Base-by-base conservation (phyloP, 2,113 vertebrate species). In the Tinamus guttatus region DNA sequence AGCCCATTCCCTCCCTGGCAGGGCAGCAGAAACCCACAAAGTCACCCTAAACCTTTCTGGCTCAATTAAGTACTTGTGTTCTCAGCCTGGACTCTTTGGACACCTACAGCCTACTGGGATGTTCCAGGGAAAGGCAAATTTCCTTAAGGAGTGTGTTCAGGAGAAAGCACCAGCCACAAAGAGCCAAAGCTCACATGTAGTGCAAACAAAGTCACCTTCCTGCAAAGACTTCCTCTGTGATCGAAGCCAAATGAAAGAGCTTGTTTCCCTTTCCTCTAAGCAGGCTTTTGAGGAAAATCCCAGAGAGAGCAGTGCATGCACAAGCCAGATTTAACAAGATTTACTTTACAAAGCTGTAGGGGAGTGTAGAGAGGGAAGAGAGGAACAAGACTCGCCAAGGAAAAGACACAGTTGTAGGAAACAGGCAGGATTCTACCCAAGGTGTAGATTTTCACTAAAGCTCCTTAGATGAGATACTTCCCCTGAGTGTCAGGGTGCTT, bases 171-270 rank as follows among this genome's bases (percentile, higher is more conserved):
- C 52, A 59, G 59, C 68, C 43, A 59, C n/a, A 51, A 8, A 32
- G 52, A 62, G 58, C 47, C 41, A 56, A 8, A 22, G 2, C 0
- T 41, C 8, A 12, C 3, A 1, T 4, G 4, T 13, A 40, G 30
- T 62, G 94, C 95, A 76, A 94, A 89, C 67, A 74, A 68, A 71
- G 83, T 58, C 83, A 41, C 96, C 64, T 65, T 16, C n/a, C 81
- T 27, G 40, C 41, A 18, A 34, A 32, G 38, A 2, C 16, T 71
- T 69, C n/a, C 62, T 28, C 1, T 4, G 2, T 20, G 22, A n/a
- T 60, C 82, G 62, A 60, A 78, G 43, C 34, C 21, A 65, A 59
- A 45, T n/a, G 10, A 27, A 63, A 67, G 60, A 43, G 47, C 47
- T 87, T 1, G 1, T 73, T 52, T 38, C 45, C 58, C 40, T 30